Conservation (phyloP, 2,888 invertebrate species). For the Geophilus truncorum region DNA sequence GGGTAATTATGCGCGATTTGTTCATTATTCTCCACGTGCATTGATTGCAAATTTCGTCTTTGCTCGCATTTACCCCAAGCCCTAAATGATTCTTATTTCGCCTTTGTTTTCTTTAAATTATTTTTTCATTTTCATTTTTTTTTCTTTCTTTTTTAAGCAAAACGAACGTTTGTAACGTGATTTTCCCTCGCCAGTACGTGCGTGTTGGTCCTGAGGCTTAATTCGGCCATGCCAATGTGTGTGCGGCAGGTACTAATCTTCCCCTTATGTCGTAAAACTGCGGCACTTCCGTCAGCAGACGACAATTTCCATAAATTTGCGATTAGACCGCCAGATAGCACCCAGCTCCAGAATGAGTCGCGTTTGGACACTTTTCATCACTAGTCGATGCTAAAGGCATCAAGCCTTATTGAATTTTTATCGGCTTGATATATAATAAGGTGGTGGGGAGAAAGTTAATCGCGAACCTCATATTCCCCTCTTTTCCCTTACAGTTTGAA, state of each 20-base stretch:
- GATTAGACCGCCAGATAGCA: constrained; percentile 21
- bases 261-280: constrained; percentile 19
- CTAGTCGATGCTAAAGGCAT: not conserved
- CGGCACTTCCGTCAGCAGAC: constrained; percentile 27
- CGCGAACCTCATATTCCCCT: not conserved
- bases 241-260: constrained; percentile 15
- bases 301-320: constrained; percentile 27
- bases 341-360: not conserved
- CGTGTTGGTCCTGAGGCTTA: not conserved
- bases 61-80: too few species aligned
- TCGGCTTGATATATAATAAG: constrained; percentile 3
- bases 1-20: not conserved
- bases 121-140: not conserved
- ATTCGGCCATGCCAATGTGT: constrained; percentile 5
- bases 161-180: not conserved
- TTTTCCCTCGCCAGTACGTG: not conserved
- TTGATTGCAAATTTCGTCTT: too few species aligned
- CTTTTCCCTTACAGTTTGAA: not conserved
- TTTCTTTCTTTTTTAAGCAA: not conserved
- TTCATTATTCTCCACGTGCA: not conserved
- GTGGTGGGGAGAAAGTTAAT: not conserved
- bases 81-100: too few species aligned
- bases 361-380: constrained; percentile 20
- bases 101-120: not conserved
- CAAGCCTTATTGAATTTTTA: constrained; percentile 20